Evolutionary conservation across 2,888 invertebrate genomes (phyloP).

Genomic region (Philereme vetulata): DNA sequence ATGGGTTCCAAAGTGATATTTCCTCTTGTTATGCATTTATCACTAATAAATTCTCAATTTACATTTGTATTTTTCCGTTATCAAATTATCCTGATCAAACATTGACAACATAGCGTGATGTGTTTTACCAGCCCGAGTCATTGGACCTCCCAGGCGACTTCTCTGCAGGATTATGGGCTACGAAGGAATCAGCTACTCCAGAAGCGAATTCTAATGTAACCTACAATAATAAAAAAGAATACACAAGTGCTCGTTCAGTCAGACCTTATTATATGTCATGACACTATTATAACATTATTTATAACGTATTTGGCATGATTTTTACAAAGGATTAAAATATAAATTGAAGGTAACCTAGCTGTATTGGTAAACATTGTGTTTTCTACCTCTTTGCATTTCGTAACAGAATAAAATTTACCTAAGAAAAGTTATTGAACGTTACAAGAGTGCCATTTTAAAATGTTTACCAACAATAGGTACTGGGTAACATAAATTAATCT

Average conservation of each 20-base stretch:
- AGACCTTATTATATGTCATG: too few relatives aligned
- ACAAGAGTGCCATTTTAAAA: too few relatives aligned
- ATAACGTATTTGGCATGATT: background rate
- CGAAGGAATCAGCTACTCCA: slow-evolving; percentile 49
- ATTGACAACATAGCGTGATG: slow-evolving; percentile 60
- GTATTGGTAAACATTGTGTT: background rate
- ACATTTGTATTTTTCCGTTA: slow-evolving; percentile 68
- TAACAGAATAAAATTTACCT: background rate
- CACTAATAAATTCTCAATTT: slow-evolving; percentile 76
- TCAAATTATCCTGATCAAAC: slow-evolving; percentile 56
- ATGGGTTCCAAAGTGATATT: slow-evolving; percentile 68
- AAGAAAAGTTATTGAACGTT: too few relatives aligned
- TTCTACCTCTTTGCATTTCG: background rate
- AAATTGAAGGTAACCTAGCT: too few relatives aligned
- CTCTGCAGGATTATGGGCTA: slow-evolving; percentile 30
- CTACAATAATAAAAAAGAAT: slow-evolving; percentile 3
- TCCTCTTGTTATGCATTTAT: slow-evolving; percentile 71
- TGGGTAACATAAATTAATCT: too few relatives aligned
- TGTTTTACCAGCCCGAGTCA: slow-evolving; percentile 50
- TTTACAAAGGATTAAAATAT: too few relatives aligned
- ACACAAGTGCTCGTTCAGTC: background rate
- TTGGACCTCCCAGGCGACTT: slow-evolving; percentile 61
- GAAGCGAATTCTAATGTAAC: slow-evolving; percentile 37
- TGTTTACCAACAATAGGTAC: too few relatives aligned
- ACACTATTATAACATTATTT: background rate